Percentiles rank a stretch among this genome's conserved stretches.
Evolutionary conservation across 2,888 invertebrate genomes (phyloP).

Genomic region (Xylocampa areola): DNA sequence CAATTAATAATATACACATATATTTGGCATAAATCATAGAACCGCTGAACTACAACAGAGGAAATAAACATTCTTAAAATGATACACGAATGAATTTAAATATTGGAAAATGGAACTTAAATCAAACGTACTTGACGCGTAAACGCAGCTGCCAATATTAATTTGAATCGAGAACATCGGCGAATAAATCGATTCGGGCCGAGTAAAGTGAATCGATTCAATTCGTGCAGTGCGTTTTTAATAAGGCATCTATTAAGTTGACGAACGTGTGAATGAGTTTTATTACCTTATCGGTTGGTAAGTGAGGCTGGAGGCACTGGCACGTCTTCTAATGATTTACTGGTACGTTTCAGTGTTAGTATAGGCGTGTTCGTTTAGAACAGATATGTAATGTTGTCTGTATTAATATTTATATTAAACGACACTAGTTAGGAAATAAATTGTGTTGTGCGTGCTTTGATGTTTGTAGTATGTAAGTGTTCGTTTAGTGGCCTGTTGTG

Average conservation of each 20-base stretch:
- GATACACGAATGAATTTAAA: constrained; percentile 80
- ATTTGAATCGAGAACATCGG: constrained; percentile 77
- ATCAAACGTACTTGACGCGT: constrained; percentile 70
- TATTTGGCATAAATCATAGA: constrained; percentile 76
- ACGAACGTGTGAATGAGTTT: constrained; percentile 89
- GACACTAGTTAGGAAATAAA: constrained; percentile 17
- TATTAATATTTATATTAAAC: constrained; percentile 50
- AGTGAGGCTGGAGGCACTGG: constrained; percentile 76
- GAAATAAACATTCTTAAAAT: constrained; percentile 74
- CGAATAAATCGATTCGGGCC: constrained; percentile 68
- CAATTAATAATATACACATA: constrained; percentile 72
- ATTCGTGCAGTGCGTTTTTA: constrained; percentile 80
- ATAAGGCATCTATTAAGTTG: constrained; percentile 86
- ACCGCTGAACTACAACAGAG: constrained; percentile 73
- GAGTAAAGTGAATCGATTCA: constrained; percentile 76
- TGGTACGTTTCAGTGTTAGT: constrained; percentile 48
- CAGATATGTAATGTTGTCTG: constrained; percentile 30
- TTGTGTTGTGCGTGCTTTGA: constrained; percentile 45
- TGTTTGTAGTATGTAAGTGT: constrained; percentile 54
- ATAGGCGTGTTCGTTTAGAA: constrained; percentile 41
- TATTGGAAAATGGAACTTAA: constrained; percentile 66
- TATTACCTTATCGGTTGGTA: constrained; percentile 84
- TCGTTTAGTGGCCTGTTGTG: constrained; percentile 35
- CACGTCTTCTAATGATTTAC: constrained; percentile 85
- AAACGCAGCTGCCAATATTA: constrained; percentile 78